Percentiles rank a stretch among this genome's conserved stretches.
phyloP scores from a whole-genome alignment of 2,888 invertebrate genomes.

The Drosophila aldrichi region DNA sequence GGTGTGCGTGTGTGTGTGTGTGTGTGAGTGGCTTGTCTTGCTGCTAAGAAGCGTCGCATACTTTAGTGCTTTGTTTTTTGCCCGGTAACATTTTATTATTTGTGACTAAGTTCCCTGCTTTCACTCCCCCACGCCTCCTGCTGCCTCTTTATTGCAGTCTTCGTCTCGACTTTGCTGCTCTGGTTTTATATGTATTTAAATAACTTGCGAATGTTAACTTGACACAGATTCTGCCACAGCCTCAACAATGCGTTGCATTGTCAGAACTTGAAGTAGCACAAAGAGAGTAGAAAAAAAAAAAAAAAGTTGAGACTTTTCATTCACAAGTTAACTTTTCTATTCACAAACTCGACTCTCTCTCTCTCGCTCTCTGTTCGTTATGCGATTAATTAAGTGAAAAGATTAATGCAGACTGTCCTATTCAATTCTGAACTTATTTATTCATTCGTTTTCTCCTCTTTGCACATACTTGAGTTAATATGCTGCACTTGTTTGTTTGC shows the following conservation, averaged over 20 bases:
- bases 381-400: not conserved
- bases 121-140: not conserved
- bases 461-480: not conserved
- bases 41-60: constrained; percentile 56
- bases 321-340: constrained; percentile 3
- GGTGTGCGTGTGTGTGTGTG: constrained; percentile 5
- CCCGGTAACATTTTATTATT: constrained; percentile 51
- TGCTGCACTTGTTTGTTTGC: constrained; percentile 22
- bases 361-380: not conserved
- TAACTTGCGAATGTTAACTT: constrained; percentile 77
- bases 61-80: constrained; percentile 43
- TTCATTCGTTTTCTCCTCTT: not conserved
- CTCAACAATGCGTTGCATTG: constrained; percentile 26
- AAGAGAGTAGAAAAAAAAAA: too few species aligned
- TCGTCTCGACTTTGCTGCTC: constrained; percentile 13
- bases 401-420: not conserved
- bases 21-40: constrained; percentile 19
- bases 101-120: constrained; percentile 17
- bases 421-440: not conserved
- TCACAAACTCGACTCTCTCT: not conserved
- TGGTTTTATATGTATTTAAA: constrained; percentile 61
- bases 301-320: not conserved
- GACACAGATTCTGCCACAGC: constrained; percentile 60
- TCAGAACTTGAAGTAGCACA: not conserved
- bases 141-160: not conserved